These are phyloP conservation scores for Pantherophis guttatus DNA, from an alignment of 2,113 vertebrate genomes.

Conservation along the genomic window DNA sequence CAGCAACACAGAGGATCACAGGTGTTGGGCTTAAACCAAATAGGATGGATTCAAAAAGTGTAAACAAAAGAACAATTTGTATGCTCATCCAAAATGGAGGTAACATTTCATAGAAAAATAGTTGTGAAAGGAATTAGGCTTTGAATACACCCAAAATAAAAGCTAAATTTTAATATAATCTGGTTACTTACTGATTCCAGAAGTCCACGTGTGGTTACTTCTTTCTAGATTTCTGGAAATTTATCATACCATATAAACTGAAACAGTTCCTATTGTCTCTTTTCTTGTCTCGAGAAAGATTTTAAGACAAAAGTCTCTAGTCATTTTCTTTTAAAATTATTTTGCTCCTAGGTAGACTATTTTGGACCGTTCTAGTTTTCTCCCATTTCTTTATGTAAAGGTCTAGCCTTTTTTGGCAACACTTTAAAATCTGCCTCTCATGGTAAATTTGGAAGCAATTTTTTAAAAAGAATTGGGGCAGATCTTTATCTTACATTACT, in stretches of 20 bases:
- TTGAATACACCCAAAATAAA: neutral
- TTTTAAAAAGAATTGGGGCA: neutral
- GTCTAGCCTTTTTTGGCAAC: neutral
- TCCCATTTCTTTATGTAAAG: neutral
- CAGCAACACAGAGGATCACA: neutral
- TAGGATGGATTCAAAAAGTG: neutral
- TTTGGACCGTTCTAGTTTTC: neutral
- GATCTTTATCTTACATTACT: neutral
- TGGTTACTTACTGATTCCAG: neutral
- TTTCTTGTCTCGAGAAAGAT: neutral
- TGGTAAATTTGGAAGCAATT: neutral
- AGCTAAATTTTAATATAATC: neutral
- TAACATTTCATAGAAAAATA: neutral
- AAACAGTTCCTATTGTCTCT: neutral
- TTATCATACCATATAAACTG: neutral
- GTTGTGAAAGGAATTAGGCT: neutral
- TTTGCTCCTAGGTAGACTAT: neutral
- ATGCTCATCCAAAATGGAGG: neutral
- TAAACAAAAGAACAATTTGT: neutral
- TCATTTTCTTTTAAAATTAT: neutral
- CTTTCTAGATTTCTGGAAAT: neutral
- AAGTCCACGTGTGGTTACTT: neutral
- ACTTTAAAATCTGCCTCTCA: neutral
- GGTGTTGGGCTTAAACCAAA: neutral
- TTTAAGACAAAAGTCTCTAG: neutral